Evolutionary conservation across 1,140 invertebrate genomes (phyloP), one percentile per base, ranked within the genome.

Genomic region (Hyphantria cunea): DNA sequence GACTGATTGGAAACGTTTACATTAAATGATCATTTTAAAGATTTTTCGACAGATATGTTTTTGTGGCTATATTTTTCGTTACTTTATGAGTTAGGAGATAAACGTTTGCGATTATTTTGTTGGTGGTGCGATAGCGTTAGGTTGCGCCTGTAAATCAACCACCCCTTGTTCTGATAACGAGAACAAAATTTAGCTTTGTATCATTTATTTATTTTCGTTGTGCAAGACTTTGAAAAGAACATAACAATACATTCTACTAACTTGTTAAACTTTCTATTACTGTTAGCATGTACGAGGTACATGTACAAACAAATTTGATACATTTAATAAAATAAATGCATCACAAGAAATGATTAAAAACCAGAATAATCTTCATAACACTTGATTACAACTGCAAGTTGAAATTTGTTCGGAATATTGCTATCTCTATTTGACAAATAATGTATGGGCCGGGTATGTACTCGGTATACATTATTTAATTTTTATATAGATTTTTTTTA

Each of bases 161-260:
- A 70, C 82, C 66, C 84, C 82, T 67, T 68, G 53, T 39, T 10
- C 76, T 76, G 86, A 89, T 89, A 87, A 80, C 75, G 76, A 69
- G 69, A 80, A 72, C 67, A 71, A 80, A 81, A 76, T 76, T 77
- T 68, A 68, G 70, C 76, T 68, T 72, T 87, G 85, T 87, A 87
- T 87, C 83, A 89, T 84, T 84, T 76, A 81, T 88, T 85, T 82
- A 80, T 84, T 81, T 83, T 84, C 68, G 66, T 72, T 66, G 31
- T 52, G 31, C 51, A 45, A 65, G 56, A 68, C 54, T 68, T 59
- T 54, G 55, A 63, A 71, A 69, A 62, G 74, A 77, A 81, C 78
- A 75, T 78, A 77, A 76, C 49, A 50, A 25, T 68, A 60, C 68
- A 64, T 60, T 68, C 44, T 55, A 66, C 64, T 66, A 25, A 25